These are phyloP conservation scores for Lapara coniferarum DNA, from an alignment of 2,888 invertebrate species.

Conservation along the genomic window DNA sequence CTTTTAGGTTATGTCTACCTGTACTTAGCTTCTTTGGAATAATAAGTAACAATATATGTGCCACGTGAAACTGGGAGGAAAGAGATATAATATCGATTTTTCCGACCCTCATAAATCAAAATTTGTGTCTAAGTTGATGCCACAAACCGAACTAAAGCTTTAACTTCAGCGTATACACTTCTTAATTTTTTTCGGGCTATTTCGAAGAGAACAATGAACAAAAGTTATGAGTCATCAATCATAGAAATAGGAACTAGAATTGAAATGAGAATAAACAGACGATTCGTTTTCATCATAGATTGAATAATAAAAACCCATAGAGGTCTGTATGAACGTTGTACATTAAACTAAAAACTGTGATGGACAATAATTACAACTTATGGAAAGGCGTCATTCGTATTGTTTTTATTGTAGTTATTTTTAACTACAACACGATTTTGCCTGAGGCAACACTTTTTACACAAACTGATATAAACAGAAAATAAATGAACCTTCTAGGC, in stretches of 20 bases:
- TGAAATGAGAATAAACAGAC: not conserved
- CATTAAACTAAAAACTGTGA: too few relatives aligned
- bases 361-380: too few relatives aligned
- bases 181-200: not conserved
- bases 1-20: not conserved
- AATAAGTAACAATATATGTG: too few relatives aligned
- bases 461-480: not conserved
- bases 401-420: not conserved
- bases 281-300: not conserved
- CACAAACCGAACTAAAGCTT: not conserved
- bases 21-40: too few relatives aligned
- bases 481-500: not conserved
- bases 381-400: too few relatives aligned
- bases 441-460: not conserved
- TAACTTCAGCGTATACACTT: not conserved
- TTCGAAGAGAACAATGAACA: constrained; percentile 5
- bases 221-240: not conserved
- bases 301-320: too few relatives aligned
- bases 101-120: not conserved
- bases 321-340: too few relatives aligned
- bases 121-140: not conserved
- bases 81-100: not conserved
- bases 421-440: not conserved
- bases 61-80: too few relatives aligned
- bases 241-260: constrained; percentile 8